Evolutionary conservation across 2,888 invertebrate species (phyloP), one percentile per base, ranked within the genome.

Genomic region (Plusia festucae): DNA sequence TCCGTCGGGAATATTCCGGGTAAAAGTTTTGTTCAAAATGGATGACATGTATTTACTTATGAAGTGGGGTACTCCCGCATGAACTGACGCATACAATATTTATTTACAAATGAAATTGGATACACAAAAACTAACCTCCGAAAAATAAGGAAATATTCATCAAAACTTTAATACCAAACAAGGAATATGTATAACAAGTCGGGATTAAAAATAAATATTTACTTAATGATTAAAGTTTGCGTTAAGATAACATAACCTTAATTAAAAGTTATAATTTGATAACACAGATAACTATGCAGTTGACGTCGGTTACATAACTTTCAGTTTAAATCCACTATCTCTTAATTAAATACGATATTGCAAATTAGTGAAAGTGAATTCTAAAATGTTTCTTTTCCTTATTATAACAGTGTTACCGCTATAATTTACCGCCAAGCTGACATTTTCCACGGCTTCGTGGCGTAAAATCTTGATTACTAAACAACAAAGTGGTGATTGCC

Each of bases 401-500:
- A 46, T 24, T 46, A 27, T 18, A 2, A 27, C 16, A 57, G 44
- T 46, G 13, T 46, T 11, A 46, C 16, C 27, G 11, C 24, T 16
- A 46, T 46, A 57, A 57, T 57, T 57, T 57, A 57, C 46, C 56
- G 56, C 15, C 16, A 20, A 51, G 9, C 34, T 51, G 49, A 20
- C 51, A 32, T 51, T 58, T 51, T 58, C 51, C 51, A 32, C 20
- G 58, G 44, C 60, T n/a, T 18, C 20, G 27, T 20, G 44, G 18
- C 44, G 46, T 20, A n/a, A 53, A 60, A 54, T 46, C 46, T 60
- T 54, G 60, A 60, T 46, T 20, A 22, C 51, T 58, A 54, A 60
- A 60, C 55, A 32, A 34, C 40, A 20, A 56, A 62, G 40, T 60
- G 20, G 53, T 32, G 63, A 63, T 63, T 57, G 30, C 27, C 44